phyloP scores from a whole-genome alignment of 2,888 invertebrate genomes.

The Eupeodes latifasciatus region DNA sequence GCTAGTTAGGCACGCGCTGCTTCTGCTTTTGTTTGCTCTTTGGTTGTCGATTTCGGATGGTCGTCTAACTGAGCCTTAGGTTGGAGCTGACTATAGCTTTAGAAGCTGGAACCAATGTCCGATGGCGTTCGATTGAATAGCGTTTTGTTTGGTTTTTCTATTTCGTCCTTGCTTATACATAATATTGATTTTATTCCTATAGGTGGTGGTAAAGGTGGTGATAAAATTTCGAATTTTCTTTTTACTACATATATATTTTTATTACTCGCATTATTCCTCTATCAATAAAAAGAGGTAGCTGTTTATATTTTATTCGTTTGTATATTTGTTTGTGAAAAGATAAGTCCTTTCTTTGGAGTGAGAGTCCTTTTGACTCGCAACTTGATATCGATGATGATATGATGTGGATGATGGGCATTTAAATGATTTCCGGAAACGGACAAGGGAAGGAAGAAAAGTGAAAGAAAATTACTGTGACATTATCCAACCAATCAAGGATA shows the following conservation, averaged over 20 bases:
- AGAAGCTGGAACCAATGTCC: not conserved
- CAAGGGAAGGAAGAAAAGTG: slow-evolving; percentile 6
- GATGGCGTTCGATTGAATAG: slow-evolving; percentile 62
- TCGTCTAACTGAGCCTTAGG: too few species aligned
- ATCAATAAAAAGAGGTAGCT: slow-evolving; percentile 9
- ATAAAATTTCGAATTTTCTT: not conserved
- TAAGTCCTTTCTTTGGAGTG: not conserved
- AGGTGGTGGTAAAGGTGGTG: not conserved
- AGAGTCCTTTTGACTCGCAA: not conserved
- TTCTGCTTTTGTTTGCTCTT: slow-evolving; percentile 45
- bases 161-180: slow-evolving; percentile 58
- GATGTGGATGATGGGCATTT: slow-evolving; percentile 62
- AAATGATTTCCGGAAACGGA: slow-evolving; percentile 61
- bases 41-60: not conserved
- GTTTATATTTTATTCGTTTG: not conserved
- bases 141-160: slow-evolving; percentile 50
- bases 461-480: slow-evolving; percentile 69
- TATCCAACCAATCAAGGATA: slow-evolving; percentile 75
- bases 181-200: slow-evolving; percentile 64
- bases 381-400: slow-evolving; percentile 9
- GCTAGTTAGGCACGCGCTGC: slow-evolving; percentile 38
- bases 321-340: slow-evolving; percentile 21
- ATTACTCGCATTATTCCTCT: not conserved
- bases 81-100: not conserved
- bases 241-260: slow-evolving; percentile 1